Evolutionary conservation across 2,888 invertebrate genomes (phyloP), one percentile per base, ranked within the genome.

Genomic region (Agriopis marginaria): DNA sequence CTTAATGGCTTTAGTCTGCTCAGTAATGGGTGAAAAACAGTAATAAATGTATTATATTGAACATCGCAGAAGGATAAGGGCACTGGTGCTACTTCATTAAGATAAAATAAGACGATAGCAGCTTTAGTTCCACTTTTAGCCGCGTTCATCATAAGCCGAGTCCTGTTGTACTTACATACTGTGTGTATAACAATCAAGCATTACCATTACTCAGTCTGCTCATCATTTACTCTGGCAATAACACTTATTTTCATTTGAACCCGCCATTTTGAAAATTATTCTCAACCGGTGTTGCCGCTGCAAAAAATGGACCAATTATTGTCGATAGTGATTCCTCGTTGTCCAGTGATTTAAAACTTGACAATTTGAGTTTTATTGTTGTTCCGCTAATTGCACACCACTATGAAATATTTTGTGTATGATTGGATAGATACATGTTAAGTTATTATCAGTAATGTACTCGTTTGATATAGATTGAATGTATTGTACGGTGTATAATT

Each of bases 141-240:
- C 17, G 2, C 17, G 17, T 23, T 23, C 17, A 23, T 23, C 1
- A 23, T 23, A 23, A 23, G 17, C 17, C 17, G 17, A 23, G 17
- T 23, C 32, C 32, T 32, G 32, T 5, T 32, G 32, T 32, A 32
- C 32, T 32, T 32, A 32, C 32, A 3, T 32, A 32, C 32, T 32
- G 62, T 42, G 7, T 14, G 42, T 47, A 62, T 53, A 58, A 64
- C 75, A 53, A 73, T 75, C 67, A 68, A 72, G 72, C 67, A 70
- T 51, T 60, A 49, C 59, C 63, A 51, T 61, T 56, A 64, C 63
- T 60, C 44, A 60, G 50, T 53, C 62, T 17, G 63, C 68, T 69
- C 67, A 72, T 75, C 70, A 73, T 75, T 75, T 69, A 71, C 70
- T 71, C 65, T 63, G 71, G 69, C 75, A 66, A 72, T 70, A 70